Conservation (phyloP, 2,797 vertebrate genomes). For the Hirundo rustica region DNA sequence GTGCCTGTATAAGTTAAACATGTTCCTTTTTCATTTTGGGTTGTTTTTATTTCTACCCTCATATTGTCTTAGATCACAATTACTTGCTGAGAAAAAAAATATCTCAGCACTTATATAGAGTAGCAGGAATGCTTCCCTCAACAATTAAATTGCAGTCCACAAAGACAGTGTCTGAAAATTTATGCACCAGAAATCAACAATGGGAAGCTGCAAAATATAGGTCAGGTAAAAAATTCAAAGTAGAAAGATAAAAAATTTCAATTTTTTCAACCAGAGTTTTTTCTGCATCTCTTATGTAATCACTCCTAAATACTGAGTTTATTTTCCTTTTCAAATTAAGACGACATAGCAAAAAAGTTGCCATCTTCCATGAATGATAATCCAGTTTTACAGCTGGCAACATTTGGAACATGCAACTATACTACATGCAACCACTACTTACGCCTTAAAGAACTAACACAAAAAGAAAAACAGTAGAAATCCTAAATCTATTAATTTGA, state of each 20-base stretch:
- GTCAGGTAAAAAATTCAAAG: not conserved
- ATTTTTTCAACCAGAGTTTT: not conserved
- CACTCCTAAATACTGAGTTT: not conserved
- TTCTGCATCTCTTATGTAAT: not conserved
- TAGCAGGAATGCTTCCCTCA: not conserved
- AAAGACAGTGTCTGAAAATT: not conserved
- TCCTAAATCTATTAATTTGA: not conserved
- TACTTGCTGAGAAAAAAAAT: not conserved
- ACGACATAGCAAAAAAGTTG: not conserved
- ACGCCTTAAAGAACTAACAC: not conserved
- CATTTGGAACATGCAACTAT: not conserved
- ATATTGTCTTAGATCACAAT: not conserved
- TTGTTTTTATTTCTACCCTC: not conserved
- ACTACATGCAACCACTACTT: not conserved
- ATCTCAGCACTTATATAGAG: not conserved
- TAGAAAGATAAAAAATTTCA: not conserved
- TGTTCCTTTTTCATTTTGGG: rapidly evolving
- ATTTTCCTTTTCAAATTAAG: not conserved
- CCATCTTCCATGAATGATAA: not conserved
- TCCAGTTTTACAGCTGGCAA: not conserved
- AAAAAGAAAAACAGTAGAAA: not conserved
- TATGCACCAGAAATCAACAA: not conserved
- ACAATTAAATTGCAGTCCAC: not conserved
- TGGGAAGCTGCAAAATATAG: not conserved
- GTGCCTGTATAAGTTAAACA: not conserved